Base-by-base conservation (phyloP, 92 coral and sea anemone species). In the Meandrina meandrites region DNA sequence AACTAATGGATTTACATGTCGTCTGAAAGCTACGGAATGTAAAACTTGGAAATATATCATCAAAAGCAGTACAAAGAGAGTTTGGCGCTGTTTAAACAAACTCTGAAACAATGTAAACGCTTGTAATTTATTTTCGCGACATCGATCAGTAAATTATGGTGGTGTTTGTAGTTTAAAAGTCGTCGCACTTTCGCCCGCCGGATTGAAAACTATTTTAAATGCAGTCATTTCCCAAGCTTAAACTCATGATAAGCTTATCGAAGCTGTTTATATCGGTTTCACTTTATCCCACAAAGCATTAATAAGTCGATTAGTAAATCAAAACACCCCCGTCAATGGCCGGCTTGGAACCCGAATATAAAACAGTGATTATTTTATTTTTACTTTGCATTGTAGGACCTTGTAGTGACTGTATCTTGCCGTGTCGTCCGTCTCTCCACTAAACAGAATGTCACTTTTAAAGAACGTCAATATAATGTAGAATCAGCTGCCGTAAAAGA, bases 221-320 rank as follows among this genome's bases (percentile, higher is more conserved):
- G 24, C 73, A 74, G 5, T 73, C 37, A n/a, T 9, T 27, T 84
- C 11, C 58, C 77, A 31, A 18, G 54, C 1, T n/a, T n/a, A 8
- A 72, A 73, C 22, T 56, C 21, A 32, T 15, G 77, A 79, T 54
- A 79, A 79, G 66, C 31, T 45, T 64, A 54, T 34, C 58, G 32
- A 36, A 81, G 58, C 53, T 34, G 76, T 81, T 80, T 19, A 71
- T 24, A 47, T 64, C 18, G 76, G 75, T 42, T 19, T 31, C 22
- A 18, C 18, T 75, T 51, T 74, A 56, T 54, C 27, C 36, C 69
- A 53, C 37, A 31, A 42, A 22, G 32, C 70, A 18, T 35, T 37
- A 62, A 81, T 81, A 62, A 81, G 84, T 81, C 42, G 84, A 81
- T 81, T 81, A 40, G 42, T 81, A 62, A 81, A 81, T 81, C 85